Conservation (phyloP, 1,140 invertebrate species). For the Drosophila malerkotliana region DNA sequence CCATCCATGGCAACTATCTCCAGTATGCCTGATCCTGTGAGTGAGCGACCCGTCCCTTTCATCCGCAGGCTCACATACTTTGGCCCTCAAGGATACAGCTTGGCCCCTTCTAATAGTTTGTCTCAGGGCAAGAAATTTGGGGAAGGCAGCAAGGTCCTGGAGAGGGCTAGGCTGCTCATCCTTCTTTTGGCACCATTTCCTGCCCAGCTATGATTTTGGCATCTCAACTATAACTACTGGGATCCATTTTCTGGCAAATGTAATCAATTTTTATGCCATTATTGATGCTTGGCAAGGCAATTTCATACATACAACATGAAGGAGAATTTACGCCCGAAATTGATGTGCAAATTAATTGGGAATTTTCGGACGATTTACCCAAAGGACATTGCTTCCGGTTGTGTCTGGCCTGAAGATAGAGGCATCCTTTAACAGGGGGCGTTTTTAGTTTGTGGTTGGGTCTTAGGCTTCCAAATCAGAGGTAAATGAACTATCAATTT, state of each 20-base stretch:
- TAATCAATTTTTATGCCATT: constrained; percentile 81
- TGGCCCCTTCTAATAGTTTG: constrained; percentile 26
- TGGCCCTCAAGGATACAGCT: constrained; percentile 60
- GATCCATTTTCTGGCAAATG: constrained; percentile 52
- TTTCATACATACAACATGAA: constrained; percentile 26
- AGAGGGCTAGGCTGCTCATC: constrained; percentile 9
- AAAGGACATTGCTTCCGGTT: constrained; percentile 53
- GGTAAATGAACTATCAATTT: background rate
- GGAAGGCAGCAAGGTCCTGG: constrained; percentile 6
- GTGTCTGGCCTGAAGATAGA: constrained; percentile 31
- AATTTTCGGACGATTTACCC: constrained; percentile 57
- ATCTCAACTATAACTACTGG: constrained; percentile 60
- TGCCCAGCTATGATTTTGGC: constrained; percentile 47
- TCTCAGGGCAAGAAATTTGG: constrained; percentile 59
- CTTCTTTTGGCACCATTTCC: constrained; percentile 56
- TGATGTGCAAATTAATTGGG: constrained; percentile 76
- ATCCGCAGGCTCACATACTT: constrained; percentile 42
- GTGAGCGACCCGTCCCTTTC: constrained; percentile 31
- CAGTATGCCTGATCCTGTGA: constrained; percentile 19
- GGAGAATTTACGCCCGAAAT: constrained; percentile 49
- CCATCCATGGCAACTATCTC: constrained; percentile 60
- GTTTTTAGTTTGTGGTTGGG: constrained; percentile 61
- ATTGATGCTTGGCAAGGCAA: constrained; percentile 76
- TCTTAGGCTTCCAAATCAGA: constrained; percentile 24
- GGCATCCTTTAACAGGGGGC: constrained; percentile 69